Base-by-base conservation (phyloP, 2,797 vertebrate genomes). In the Cetoscarus ocellatus region DNA sequence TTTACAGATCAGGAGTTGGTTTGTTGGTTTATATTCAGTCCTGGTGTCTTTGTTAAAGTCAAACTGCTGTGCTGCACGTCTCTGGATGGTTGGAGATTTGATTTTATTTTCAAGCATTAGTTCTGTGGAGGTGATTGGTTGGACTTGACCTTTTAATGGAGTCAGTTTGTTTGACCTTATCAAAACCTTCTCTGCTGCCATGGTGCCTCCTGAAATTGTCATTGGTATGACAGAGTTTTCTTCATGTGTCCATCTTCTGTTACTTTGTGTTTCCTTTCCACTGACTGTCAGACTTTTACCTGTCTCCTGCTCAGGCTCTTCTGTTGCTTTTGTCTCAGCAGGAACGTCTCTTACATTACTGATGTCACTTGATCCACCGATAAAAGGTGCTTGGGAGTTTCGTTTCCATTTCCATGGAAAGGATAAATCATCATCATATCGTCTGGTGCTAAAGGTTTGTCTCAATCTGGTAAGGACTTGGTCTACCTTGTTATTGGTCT, bases 401-500 rank as follows among this genome's bases (percentile, higher is more conserved):
- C 68, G 73, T 48, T 81, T 92, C 79, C 76, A 83, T 64, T 79
- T 93, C 87, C 88, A 85, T 39, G 75, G 55, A 73, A 83, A 82
- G 0, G 47, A 75, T 2, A 10, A 8, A 35, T 92, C 80, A 15
- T 92, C 90, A 0, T 93, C 92, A 7, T 81, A 73, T 12, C 85
- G 58, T 75, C 58, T 90, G 12, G 77, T 67, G 73, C 86, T 90
- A 62, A 95, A 93, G 15, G 74, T 93, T 79, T 91, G 79, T 73
- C 19, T 94, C 50, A 94, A 75, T 61, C 65, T 93, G 77, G 81
- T 91, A 0, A 94, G 49, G 51, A 94, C 78, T 62, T 89, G 91
- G 53, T 95, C 93, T 80, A 94, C 73, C 85, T 78, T 93, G 44
- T 84, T 94, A 44, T 43, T 83, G 7, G 66, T 68, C 78, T 87